Evolutionary conservation across 2,888 invertebrate species (phyloP).

Genomic region (Cyaniris semiargus): DNA sequence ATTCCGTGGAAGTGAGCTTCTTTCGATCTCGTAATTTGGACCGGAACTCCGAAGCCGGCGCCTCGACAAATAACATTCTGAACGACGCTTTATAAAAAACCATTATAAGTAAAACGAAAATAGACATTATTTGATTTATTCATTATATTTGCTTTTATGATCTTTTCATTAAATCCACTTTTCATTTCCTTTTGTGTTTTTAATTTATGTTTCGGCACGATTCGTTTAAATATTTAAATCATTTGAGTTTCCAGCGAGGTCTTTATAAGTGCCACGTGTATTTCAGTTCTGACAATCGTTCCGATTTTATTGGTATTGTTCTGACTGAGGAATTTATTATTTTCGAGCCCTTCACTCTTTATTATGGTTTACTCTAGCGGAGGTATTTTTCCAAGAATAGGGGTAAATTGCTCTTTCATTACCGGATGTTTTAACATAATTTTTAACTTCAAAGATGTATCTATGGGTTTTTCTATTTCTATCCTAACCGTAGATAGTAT

Average conservation of each 20-base stretch:
- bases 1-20: slow-evolving; percentile 50
- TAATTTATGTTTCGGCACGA: slow-evolving; percentile 22
- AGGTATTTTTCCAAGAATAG: neutral
- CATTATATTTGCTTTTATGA: slow-evolving; percentile 47
- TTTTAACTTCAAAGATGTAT: neutral
- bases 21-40: slow-evolving; percentile 60
- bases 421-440: neutral
- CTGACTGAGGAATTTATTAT: slow-evolving; percentile 1
- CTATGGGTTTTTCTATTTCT: neutral
- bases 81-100: slow-evolving; percentile 59
- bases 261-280: slow-evolving; percentile 9
- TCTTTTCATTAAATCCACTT: slow-evolving; percentile 46
- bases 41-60: slow-evolving; percentile 57
- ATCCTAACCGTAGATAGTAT: too few relatives aligned
- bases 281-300: neutral
- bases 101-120: slow-evolving; percentile 50
- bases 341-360: neutral
- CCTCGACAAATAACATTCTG: slow-evolving; percentile 57
- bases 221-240: slow-evolving; percentile 19
- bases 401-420: neutral
- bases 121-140: slow-evolving; percentile 64
- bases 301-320: neutral
- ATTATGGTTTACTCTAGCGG: neutral
- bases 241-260: slow-evolving; percentile 5
- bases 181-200: slow-evolving; percentile 43